These are phyloP conservation scores for Dasysyrphus tricinctus DNA, from an alignment of 2,888 invertebrate species.

Conservation along the genomic window DNA sequence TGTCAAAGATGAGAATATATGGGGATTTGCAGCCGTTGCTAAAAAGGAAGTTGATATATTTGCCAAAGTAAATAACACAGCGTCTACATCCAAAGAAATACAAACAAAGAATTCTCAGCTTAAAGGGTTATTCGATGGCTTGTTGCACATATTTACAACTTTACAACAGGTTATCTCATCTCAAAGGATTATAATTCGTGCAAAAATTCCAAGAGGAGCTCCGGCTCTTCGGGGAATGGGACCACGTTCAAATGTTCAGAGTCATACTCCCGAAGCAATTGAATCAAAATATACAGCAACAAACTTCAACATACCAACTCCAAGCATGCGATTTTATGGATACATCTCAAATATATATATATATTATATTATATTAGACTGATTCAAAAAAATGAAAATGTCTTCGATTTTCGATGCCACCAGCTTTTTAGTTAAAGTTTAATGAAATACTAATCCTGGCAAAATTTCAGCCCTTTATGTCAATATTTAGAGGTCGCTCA, in stretches of 20 bases:
- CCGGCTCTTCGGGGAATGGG: slow-evolving; percentile 2
- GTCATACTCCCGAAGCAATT: slow-evolving; percentile 1
- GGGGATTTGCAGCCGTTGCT: slow-evolving; percentile 87
- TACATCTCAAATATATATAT: slow-evolving; percentile 33
- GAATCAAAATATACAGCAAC: slow-evolving; percentile 13
- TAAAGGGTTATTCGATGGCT: slow-evolving; percentile 92
- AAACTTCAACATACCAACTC: slow-evolving; percentile 44
- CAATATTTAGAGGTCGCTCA: no score
- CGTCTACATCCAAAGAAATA: slow-evolving; percentile 36
- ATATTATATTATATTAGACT: no score
- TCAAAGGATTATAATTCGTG: slow-evolving; percentile 57
- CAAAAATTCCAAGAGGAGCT: slow-evolving; percentile 58
- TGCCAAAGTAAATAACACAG: slow-evolving; percentile 74
- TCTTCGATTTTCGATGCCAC: slow-evolving; percentile 31
- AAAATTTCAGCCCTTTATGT: no score
- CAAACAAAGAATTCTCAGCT: slow-evolving; percentile 85
- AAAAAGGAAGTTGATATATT: slow-evolving; percentile 84
- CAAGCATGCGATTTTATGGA: slow-evolving; percentile 49
- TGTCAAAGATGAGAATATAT: slow-evolving; percentile 81
- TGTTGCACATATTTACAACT: slow-evolving; percentile 92
- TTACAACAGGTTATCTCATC: slow-evolving; percentile 77
- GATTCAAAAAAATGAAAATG: no score
- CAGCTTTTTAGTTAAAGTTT: no score
- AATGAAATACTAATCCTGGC: slow-evolving; percentile 72
- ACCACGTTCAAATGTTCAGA: slow-evolving; percentile 48